Base-by-base conservation (phyloP, 2,888 invertebrate genomes). In the Pardosa pseudoannulata region DNA sequence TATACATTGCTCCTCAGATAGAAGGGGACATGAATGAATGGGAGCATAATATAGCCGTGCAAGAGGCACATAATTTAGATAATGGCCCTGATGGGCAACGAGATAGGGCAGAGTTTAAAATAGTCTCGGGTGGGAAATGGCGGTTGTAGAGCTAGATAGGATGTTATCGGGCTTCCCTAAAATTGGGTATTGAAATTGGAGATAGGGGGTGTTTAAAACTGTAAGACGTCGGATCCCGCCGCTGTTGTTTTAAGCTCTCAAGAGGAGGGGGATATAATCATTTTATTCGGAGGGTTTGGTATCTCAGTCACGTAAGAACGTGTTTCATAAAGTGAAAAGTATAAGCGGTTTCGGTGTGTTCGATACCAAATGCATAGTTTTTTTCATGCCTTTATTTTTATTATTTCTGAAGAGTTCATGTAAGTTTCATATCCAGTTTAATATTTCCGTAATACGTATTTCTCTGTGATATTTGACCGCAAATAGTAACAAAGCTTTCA, bases 31-130 rank as follows among this genome's bases (percentile, higher is more conserved):
- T 56, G 23, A 56, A 56, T 56, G 23, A 23, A 56, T 56, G n/a
- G n/a, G 56, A 56, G 16, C 56, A 23, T 56, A 56, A 56, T 46
- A 46, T 46, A 36, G 46, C 46, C n/a, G 9, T 2, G 46, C 19
- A 56, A 56, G 56, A 56, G 23, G 56, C 56, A 16, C 56, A 23
- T 56, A 56, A 56, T 56, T 56, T 56, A 56, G 56, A 56, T 56
- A 56, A 56, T 56, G 23, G 56, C 23, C 46, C 19, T 19, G 23
- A 23, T 19, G 5, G 56, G 23, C 56, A 11, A 6, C 19, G 23
- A 7, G 56, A 56, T 56, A 56, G 23, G 1, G 56, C 56, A 5
- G 23, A 56, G 56, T 56, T 56, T 56, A 23, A 56, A 56, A 56
- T 56, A 56, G 56, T 56, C 56, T 11, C 3, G 56, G 56, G 56